Evolutionary conservation across 30 jellyfish, hydroid and myxozoan genomes (phyloP).

Genomic region (Sanderia malayensis): DNA sequence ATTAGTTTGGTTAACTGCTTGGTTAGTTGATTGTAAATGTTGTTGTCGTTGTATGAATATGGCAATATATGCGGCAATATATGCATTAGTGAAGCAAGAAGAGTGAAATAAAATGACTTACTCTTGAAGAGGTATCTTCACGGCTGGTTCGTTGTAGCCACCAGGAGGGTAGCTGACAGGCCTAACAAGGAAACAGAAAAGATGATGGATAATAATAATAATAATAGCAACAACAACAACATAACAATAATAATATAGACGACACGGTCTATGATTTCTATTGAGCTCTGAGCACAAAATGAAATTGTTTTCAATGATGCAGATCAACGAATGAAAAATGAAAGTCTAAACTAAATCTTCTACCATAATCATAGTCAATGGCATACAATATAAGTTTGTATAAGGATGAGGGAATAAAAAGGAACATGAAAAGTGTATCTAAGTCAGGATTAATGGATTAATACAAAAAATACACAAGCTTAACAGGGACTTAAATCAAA

Average conservation of each 20-base stretch:
- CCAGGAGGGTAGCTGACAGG: conserved; percentile 51
- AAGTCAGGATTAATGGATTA: too few relatives aligned
- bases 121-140: conserved; percentile 57
- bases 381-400: too few relatives aligned
- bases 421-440: too few relatives aligned
- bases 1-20: too few relatives aligned
- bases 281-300: not conserved
- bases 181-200: not conserved
- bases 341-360: not conserved
- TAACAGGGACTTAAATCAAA: too few relatives aligned
- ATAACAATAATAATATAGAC: not conserved
- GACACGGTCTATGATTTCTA: not conserved
- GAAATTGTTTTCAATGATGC: not conserved
- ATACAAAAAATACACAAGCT: too few relatives aligned
- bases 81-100: not conserved
- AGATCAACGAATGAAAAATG: not conserved
- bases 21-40: too few relatives aligned
- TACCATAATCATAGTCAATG: too few relatives aligned
- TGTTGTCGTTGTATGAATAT: too few relatives aligned
- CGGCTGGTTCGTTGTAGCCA: conserved; percentile 53
- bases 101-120: conserved; percentile 21
- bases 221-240: not conserved
- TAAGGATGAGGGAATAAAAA: too few relatives aligned
- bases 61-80: not conserved
- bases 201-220: not conserved